Base-by-base conservation (phyloP, 2,888 invertebrate species). In the Drosophila paucipuncta region DNA sequence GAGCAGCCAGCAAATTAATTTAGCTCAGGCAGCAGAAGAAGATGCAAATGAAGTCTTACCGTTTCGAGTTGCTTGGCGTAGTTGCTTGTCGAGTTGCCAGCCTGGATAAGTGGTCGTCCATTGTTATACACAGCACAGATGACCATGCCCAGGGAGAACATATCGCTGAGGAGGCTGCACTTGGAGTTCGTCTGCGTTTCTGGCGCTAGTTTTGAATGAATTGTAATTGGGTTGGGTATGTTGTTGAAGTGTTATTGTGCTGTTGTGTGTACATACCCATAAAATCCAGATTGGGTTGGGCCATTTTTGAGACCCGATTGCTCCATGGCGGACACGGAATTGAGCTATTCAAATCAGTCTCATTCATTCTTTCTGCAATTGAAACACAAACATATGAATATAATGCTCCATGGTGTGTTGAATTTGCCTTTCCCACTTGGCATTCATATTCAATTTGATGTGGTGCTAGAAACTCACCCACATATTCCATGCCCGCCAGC, bases 81-180 rank as follows among this genome's bases (percentile, higher is more conserved):
- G 74, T 96, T 95, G 77, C 97, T 96, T 53, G 97, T 96, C 89
- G 97, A 98, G 94, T 98, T 97, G 92, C 97, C 97, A 18, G 99
- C 97, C 92, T 98, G 97, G 78, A 99, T 96, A 50, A 99, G 95
- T 0, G 98, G 96, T 82, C 96, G 95, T 41, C 99, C 99, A 76
- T 96, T 95, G 94, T 99, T 99, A 94, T 98, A 99, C 68, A 99
- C 95, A 69, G 98, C 96, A 92, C 97, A 98, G 85, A 99, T 96
- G 63, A 98, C 96, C 95, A 99, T 96, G 25, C 99, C 99, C 82
- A 99, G 94, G 0, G 99, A 98, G 94, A 97, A 99, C 97, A 99
- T 99, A 93, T 99, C 99, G 85, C 98, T 98, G 53, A 97, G 95
- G 63, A 97, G 96, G 92, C 97, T 97, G 94, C 97, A 97, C 58